Conservation (phyloP, 2,888 invertebrate genomes). For the Helicoverpa assulta region DNA sequence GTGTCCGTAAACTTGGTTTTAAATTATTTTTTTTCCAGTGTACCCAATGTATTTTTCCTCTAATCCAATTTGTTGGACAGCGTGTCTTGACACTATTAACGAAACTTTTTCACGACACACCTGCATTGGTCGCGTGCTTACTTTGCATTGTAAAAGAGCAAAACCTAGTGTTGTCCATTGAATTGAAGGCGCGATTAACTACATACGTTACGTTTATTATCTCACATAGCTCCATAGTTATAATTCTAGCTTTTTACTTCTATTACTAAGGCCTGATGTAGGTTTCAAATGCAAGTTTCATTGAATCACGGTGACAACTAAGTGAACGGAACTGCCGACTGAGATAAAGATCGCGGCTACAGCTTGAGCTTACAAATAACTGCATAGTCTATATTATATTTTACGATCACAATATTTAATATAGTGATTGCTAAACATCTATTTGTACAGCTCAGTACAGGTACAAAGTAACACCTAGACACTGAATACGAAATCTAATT, state of each 20-base stretch:
- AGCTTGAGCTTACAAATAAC: slow-evolving; percentile 20
- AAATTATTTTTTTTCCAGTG: too few species aligned
- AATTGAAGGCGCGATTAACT: slow-evolving; percentile 25
- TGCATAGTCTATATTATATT: slow-evolving; percentile 11
- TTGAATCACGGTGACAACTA: slow-evolving; percentile 19
- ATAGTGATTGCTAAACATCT: slow-evolving; percentile 12
- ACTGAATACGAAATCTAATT: neutral
- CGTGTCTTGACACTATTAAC: neutral
- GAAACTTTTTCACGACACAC: slow-evolving; percentile 30
- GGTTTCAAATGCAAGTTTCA: slow-evolving; percentile 22
- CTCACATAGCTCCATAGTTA: slow-evolving; percentile 36
- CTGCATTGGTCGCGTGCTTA: slow-evolving; percentile 30
- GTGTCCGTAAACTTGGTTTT: too few species aligned
- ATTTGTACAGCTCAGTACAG: neutral
- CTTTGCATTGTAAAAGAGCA: slow-evolving; percentile 29
- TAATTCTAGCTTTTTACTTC: slow-evolving; percentile 25
- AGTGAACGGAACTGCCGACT: slow-evolving; percentile 30
- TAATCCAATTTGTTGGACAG: neutral
- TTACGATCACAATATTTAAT: slow-evolving; percentile 21
- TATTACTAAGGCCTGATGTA: slow-evolving; percentile 7
- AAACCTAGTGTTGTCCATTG: slow-evolving; percentile 38
- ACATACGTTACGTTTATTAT: slow-evolving; percentile 25
- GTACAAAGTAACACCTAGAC: neutral
- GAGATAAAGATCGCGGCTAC: slow-evolving; percentile 21
- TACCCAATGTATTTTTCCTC: neutral